Conservation (phyloP, 2,888 invertebrate genomes). For the Campopleginae sp. region DNA sequence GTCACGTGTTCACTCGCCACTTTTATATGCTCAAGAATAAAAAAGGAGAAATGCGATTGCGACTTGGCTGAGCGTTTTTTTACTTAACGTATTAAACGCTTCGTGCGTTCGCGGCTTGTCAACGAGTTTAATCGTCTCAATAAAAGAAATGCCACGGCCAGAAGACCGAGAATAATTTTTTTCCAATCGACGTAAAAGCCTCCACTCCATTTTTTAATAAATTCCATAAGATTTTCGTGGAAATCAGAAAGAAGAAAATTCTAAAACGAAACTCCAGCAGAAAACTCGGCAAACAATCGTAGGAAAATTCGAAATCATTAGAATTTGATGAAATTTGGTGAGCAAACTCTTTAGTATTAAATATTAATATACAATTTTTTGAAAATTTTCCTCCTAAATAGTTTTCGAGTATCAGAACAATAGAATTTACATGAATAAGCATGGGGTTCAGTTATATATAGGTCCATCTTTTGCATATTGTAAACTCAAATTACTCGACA, state of each 20-base stretch:
- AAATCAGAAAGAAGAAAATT: background rate
- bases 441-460: too few relatives aligned
- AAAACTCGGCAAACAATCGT: background rate
- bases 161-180: too few relatives aligned
- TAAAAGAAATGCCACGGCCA: background rate
- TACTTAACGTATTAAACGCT: slow-evolving; percentile 43
- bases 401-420: too few relatives aligned
- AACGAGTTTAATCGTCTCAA: background rate
- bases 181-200: background rate
- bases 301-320: too few relatives aligned
- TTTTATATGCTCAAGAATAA: slow-evolving; percentile 1
- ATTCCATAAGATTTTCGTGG: background rate
- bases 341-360: too few relatives aligned
- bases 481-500: too few relatives aligned
- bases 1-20: slow-evolving; percentile 29
- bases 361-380: too few relatives aligned
- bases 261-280: background rate
- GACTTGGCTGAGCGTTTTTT: slow-evolving; percentile 44
- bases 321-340: too few relatives aligned
- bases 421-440: too few relatives aligned
- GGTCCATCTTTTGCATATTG: too few relatives aligned
- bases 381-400: too few relatives aligned
- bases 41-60: slow-evolving; percentile 16
- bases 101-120: slow-evolving; percentile 10
- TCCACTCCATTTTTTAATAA: background rate